These are phyloP conservation scores for Orthonyx spaldingii DNA, from an alignment of 2,113 vertebrate genomes.

Conservation along the genomic window DNA sequence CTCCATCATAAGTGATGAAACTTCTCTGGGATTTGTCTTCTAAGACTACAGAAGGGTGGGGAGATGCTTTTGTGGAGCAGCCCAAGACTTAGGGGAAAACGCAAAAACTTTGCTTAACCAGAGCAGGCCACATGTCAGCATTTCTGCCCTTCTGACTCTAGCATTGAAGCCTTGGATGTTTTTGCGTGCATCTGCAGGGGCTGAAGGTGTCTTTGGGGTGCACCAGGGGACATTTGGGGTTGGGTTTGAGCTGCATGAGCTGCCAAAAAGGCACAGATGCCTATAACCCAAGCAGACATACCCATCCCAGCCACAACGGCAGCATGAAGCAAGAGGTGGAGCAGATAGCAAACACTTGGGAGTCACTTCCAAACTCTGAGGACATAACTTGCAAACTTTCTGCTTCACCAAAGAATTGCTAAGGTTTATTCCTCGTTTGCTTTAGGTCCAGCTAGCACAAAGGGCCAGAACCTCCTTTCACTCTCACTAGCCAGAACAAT, in stretches of 20 bases:
- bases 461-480: neutral
- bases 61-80: neutral
- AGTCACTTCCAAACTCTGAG: neutral
- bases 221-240: neutral
- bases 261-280: neutral
- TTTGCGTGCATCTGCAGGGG: neutral
- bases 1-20: neutral
- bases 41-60: neutral
- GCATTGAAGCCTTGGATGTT: neutral
- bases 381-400: neutral
- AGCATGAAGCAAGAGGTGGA: neutral
- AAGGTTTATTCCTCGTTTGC: neutral
- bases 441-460: neutral
- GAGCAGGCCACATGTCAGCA: neutral
- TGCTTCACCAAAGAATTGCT: neutral
- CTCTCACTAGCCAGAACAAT: neutral
- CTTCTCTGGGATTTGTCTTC: slow-evolving; percentile 6
- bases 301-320: neutral
- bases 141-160: neutral
- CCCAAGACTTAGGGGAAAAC: neutral
- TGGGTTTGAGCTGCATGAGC: neutral
- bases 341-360: neutral
- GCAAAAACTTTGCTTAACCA: neutral
- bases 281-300: neutral
- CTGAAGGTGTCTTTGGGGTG: neutral